Percentiles rank a stretch among this genome's conserved stretches.
Conservation (phyloP, 2,113 vertebrate species). For the Dermatemys mawii region DNA sequence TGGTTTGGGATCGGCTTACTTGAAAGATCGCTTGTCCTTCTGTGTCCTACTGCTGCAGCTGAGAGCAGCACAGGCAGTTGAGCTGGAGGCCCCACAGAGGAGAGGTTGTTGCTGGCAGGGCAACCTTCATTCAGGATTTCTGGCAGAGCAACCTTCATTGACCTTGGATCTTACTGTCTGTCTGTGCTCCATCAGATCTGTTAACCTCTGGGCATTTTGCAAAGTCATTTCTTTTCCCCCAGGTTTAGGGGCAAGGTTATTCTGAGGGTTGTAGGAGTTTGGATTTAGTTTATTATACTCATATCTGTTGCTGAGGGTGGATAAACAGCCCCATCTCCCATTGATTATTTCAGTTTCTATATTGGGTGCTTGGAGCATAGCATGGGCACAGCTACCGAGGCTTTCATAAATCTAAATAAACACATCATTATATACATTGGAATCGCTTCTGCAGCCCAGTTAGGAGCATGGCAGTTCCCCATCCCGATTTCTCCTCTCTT, state of each 20-base stretch:
- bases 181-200: background rate
- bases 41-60: background rate
- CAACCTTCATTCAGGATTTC: background rate
- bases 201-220: background rate
- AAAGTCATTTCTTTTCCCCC: background rate
- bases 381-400: background rate
- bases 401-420: background rate
- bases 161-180: background rate
- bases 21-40: background rate
- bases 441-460: background rate
- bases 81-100: background rate
- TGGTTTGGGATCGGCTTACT: background rate
- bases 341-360: background rate
- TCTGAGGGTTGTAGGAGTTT: background rate
- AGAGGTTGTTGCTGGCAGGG: background rate
- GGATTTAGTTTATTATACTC: background rate
- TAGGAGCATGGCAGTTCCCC: background rate
- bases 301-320: background rate
- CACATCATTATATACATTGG: background rate
- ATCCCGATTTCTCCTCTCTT: rapidly evolving
- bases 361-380: background rate
- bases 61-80: background rate
- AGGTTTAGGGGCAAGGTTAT: background rate
- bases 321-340: background rate
- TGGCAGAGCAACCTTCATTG: background rate